Evolutionary conservation across 92 coral and sea anemone species (phyloP).

Genomic region (Scolanthus callimorphus): DNA sequence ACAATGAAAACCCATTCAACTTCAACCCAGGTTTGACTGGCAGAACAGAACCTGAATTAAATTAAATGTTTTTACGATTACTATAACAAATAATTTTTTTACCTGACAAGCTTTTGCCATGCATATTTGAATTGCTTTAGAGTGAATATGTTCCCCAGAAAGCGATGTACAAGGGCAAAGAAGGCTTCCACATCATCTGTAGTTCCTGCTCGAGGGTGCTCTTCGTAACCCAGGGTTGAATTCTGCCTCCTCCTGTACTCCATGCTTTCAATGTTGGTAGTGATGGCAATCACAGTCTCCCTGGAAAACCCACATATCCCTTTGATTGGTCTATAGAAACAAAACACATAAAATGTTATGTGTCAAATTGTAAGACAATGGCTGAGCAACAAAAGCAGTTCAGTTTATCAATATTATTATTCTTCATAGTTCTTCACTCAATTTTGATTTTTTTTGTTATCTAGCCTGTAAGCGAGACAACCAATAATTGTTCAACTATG

Average conservation of each 20-base stretch:
- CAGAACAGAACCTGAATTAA: too few species aligned
- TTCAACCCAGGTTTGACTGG: too few species aligned
- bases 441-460: too few species aligned
- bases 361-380: too few species aligned
- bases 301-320: slow-evolving; percentile 55
- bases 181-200: slow-evolving; percentile 66
- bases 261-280: slow-evolving; percentile 49
- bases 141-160: slow-evolving; percentile 44
- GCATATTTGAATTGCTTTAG: slow-evolving; percentile 46
- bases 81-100: too few species aligned
- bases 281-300: slow-evolving; percentile 59
- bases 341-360: background rate
- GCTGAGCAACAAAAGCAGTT: too few species aligned
- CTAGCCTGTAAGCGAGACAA: too few species aligned
- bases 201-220: slow-evolving; percentile 62
- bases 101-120: slow-evolving; percentile 50
- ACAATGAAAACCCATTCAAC: too few species aligned
- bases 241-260: slow-evolving; percentile 51
- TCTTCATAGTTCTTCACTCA: too few species aligned
- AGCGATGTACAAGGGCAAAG: slow-evolving; percentile 41
- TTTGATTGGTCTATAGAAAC: slow-evolving; percentile 39
- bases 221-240: slow-evolving; percentile 30
- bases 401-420: too few species aligned
- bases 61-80: too few species aligned
- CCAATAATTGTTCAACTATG: too few species aligned